Base-by-base conservation (phyloP, 2,113 vertebrate genomes). In the Aspiorhynchus laticeps region DNA sequence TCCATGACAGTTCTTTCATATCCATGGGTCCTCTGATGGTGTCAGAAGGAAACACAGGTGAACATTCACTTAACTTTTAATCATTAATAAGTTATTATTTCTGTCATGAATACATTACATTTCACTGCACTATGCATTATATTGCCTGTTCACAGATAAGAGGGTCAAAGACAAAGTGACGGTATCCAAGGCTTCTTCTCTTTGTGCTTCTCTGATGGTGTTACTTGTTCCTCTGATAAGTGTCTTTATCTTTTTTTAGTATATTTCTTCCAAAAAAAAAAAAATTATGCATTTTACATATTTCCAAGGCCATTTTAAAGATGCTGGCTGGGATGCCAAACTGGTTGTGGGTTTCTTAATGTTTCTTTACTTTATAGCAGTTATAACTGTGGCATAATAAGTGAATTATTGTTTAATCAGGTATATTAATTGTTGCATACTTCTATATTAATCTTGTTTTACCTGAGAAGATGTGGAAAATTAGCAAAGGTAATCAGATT, bases 1-100 rank as follows among this genome's bases (percentile, higher is more conserved):
- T 83, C 26, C 26, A 51, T 7, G 80, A 83, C 63, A 69, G 61
- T 82, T 1, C 38, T 28, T 82, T 59, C 5, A 41, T 82, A 14
- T 82, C 80, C 15, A 65, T 67, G 33, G 80, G 80, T 19, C 80
- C 80, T 69, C 38, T 83, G 38, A 6, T 82, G 10, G 1, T n/a
- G 33, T 67, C 59, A 21, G 26, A 51, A 10, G 17, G 75, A 21
- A 19, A 51, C 15, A 48, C 75, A 51, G 75, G 75, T 53, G 6
- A 53, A 33, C 15, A 78, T 33, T 78, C 28, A 0, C 8, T 1
- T 4, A 10, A 1, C 26, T 28, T 46, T 75, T 14, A 65, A 12
- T 65, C 10, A 28, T 65, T 65, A 28, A 1, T 65, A 65, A 65
- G 5, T 0, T 31, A 6, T 31, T 31, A 6, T 31, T 31, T 15